Conservation (phyloP, 2,797 vertebrate species). For the Loris lydekkerianus region DNA sequence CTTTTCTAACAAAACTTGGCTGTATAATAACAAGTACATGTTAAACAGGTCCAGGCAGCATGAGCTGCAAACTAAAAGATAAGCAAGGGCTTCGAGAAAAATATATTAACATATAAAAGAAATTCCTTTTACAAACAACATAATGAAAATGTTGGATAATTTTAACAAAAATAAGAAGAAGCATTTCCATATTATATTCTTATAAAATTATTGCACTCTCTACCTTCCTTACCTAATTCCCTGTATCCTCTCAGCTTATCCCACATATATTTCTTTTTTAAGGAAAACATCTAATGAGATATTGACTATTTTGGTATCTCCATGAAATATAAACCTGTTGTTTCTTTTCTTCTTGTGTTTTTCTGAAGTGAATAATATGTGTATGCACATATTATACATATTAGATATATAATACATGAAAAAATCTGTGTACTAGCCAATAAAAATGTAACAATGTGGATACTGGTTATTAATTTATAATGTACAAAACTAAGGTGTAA, state of each 20-base stretch:
- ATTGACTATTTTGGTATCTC: not conserved
- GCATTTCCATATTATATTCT: not conserved
- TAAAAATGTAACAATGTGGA: not conserved
- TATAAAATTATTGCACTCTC: not conserved
- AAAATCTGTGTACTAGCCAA: not conserved
- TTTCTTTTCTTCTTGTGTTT: not conserved
- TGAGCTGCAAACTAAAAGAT: not conserved
- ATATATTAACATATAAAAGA: not conserved
- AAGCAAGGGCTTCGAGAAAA: not conserved
- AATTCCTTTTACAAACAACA: not conserved
- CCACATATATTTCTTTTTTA: not conserved
- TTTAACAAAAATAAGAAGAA: not conserved
- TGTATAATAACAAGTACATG: not conserved
- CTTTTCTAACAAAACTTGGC: not conserved
- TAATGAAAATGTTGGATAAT: not conserved
- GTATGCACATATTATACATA: not conserved
- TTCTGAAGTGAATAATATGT: not conserved
- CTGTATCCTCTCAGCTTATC: not conserved
- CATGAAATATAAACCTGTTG: not conserved
- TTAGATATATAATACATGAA: not conserved
- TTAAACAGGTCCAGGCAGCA: not conserved
- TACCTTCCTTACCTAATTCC: not conserved
- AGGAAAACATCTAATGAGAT: not conserved
- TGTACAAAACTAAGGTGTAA: not conserved
- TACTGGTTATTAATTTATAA: not conserved